phyloP scores from a whole-genome alignment of 1,140 invertebrate species.

The Polypedilum pembai region DNA sequence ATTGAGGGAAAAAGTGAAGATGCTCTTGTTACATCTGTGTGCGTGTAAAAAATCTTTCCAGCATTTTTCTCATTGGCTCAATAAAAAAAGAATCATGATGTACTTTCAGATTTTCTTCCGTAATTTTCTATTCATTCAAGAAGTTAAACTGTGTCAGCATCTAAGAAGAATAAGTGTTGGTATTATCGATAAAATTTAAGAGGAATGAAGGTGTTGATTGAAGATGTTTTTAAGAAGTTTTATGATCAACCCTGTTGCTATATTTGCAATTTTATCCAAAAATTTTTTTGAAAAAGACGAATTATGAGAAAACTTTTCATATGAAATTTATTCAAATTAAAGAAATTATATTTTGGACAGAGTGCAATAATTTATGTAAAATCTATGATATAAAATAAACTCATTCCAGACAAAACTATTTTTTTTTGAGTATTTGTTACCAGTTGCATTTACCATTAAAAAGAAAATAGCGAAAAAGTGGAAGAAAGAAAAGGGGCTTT shows the following conservation, averaged over 20 bases:
- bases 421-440: slow-evolving; percentile 5
- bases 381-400: too few relatives aligned
- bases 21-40: not conserved
- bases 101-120: not conserved
- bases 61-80: not conserved
- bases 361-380: too few relatives aligned
- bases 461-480: not conserved
- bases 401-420: not conserved
- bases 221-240: too few relatives aligned
- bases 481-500: not conserved
- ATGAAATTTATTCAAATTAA: too few relatives aligned
- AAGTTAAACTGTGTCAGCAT: not conserved
- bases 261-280: too few relatives aligned
- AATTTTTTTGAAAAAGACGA: too few relatives aligned
- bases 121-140: not conserved
- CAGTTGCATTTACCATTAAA: not conserved
- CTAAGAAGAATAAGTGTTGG: too few relatives aligned
- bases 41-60: not conserved
- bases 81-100: slow-evolving; percentile 25
- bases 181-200: too few relatives aligned
- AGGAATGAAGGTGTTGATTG: too few relatives aligned
- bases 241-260: too few relatives aligned
- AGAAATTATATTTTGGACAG: too few relatives aligned
- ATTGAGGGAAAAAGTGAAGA: not conserved
- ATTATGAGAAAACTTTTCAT: too few relatives aligned